A percentile compares a stretch with the other conserved stretches of the same genome.
Evolutionary conservation across 2,797 vertebrate genomes (phyloP).

Genomic region (Denticeps clupeoides): DNA sequence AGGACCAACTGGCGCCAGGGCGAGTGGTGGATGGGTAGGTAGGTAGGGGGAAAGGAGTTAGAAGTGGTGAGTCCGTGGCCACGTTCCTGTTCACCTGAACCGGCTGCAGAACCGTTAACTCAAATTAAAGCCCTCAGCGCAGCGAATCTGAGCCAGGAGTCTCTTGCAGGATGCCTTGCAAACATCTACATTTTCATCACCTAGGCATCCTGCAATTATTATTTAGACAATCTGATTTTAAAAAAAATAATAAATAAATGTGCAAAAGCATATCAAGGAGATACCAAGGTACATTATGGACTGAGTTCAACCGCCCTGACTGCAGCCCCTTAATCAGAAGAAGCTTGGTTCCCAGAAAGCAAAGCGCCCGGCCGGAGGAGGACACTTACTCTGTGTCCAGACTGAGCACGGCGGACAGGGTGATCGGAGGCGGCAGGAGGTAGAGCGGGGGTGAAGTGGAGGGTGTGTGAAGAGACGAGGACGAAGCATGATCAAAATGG

Average conservation of each 20-base stretch:
- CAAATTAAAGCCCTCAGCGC: too few relatives aligned
- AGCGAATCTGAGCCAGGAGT: too few relatives aligned
- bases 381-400: conserved; percentile 99
- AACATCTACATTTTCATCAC: too few relatives aligned
- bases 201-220: too few relatives aligned
- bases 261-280: too few relatives aligned
- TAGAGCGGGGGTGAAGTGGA: conserved; percentile 30
- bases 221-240: too few relatives aligned
- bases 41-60: background rate
- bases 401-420: conserved; percentile 76
- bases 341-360: conserved; percentile 41
- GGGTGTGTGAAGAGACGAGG: conserved; percentile 41
- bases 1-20: conserved; percentile 80
- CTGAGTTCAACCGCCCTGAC: conserved; percentile 4
- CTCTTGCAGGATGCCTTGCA: too few relatives aligned
- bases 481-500: conserved; percentile 67
- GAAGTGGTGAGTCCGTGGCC: background rate
- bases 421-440: conserved; percentile 74
- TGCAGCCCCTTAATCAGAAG: conserved; percentile 39
- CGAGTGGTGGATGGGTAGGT: conserved; percentile 13
- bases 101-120: too few relatives aligned
- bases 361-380: conserved; percentile 51
- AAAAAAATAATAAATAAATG: too few relatives aligned
- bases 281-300: too few relatives aligned
- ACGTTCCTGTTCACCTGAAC: too few relatives aligned